A percentile compares a stretch with the other conserved stretches of the same genome.
phyloP scores from a whole-genome alignment of 2,113 vertebrate species.

The Mustelus asterias region DNA sequence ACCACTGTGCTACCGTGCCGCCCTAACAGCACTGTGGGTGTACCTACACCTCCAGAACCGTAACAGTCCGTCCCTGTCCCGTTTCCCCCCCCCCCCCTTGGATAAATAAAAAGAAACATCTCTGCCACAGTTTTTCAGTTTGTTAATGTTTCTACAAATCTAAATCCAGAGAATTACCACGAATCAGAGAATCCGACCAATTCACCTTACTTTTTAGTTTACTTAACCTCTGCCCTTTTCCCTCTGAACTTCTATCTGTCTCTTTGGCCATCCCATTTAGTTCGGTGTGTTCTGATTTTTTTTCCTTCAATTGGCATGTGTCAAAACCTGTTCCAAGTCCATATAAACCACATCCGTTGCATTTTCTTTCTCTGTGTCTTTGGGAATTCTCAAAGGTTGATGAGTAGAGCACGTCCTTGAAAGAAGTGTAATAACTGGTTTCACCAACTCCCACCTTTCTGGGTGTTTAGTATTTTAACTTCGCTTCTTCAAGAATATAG shows the following conservation, averaged over 20 bases:
- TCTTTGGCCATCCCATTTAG: not conserved
- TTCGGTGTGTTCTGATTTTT: not conserved
- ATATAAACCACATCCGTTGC: not conserved
- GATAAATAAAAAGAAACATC: too few relatives aligned
- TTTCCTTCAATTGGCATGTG: not conserved
- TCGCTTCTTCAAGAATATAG: not conserved
- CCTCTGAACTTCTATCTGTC: not conserved
- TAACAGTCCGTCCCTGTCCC: too few relatives aligned
- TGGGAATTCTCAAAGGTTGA: not conserved
- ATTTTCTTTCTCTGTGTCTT: not conserved
- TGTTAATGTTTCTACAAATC: not conserved
- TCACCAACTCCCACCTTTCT: not conserved
- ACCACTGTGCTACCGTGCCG: too few relatives aligned
- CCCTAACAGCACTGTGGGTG: too few relatives aligned
- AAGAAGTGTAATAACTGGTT: not conserved
- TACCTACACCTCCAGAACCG: too few relatives aligned
- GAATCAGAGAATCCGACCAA: not conserved
- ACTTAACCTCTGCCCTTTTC: not conserved
- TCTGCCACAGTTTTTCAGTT: not conserved
- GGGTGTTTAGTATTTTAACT: not conserved
- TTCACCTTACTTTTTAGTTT: not conserved
- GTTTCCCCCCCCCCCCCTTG: too few relatives aligned
- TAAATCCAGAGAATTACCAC: not conserved
- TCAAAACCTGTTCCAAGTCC: not conserved
- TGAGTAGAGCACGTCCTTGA: not conserved